Evolutionary conservation across 2,888 invertebrate species (phyloP), one percentile per base, ranked within the genome.

Genomic region (Apotomis betuletana): DNA sequence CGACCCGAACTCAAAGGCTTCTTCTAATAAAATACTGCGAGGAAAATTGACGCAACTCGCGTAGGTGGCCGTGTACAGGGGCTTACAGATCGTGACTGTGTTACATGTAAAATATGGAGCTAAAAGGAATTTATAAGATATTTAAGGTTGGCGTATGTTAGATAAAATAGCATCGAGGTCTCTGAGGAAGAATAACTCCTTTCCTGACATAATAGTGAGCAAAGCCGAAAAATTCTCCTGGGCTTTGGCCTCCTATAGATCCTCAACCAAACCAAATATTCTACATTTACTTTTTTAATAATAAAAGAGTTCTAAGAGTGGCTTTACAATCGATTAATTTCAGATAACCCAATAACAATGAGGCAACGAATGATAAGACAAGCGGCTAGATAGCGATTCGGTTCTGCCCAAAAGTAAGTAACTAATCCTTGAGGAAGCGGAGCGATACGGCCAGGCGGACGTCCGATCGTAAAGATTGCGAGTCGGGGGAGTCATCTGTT

Each of bases 401-500:
- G 52, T 15, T 51, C 49, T 62, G 60, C 13, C 57, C 62, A 27
- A 62, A 38, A 69, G 69, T 55, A 69, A 27, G 27, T 27, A 27
- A 1, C 27, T 27, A 27, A 51, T 69, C 69, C 69, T 51, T 8
- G 27, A 51, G 57, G 62, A 49, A 46, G 49, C 36, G 5, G 49
- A n/a, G 49, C 49, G 69, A 57, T 58, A 70, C 52, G 27, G 5
- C 52, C 57, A 63, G 49, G 51, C 15, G 41, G 55, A 51, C 13
- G 54, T 12, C 60, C 38, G n/a, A 12, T 67, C 60, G 67, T 67
- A 67, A 67, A 71, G 67, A 70, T 67, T 67, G 60, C 67, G n/a
- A 5, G 61, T 4, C 44, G 5, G 54, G 64, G 65, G 55, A 65
- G 54, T 46, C 60, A 61, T 70, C 55, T 67, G 49, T 61, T 51